phyloP scores from a whole-genome alignment of 2,888 invertebrate species.

The Nemotelus nigrinus region DNA sequence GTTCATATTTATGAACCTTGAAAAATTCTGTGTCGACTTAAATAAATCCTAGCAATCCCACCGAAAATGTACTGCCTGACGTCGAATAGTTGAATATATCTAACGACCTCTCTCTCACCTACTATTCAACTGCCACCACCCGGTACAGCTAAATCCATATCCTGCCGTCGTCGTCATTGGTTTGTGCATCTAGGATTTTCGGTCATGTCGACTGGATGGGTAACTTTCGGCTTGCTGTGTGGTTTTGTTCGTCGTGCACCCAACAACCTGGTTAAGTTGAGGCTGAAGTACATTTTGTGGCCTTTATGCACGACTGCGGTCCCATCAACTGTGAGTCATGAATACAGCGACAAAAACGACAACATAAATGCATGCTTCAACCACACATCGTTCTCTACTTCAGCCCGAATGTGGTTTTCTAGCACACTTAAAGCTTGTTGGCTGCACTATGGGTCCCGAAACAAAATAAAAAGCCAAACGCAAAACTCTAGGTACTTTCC shows the following conservation, averaged over 20 bases:
- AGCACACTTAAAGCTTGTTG: neutral
- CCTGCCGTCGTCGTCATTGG: neutral
- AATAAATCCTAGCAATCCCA: too few relatives aligned
- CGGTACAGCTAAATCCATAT: neutral
- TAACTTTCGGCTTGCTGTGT: constrained; percentile 2
- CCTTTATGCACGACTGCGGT: constrained; percentile 41
- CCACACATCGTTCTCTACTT: neutral
- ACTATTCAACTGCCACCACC: too few relatives aligned
- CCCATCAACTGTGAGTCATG: neutral
- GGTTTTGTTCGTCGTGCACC: constrained; percentile 28
- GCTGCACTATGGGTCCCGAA: neutral
- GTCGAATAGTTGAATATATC: too few relatives aligned
- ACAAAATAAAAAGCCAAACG: neutral
- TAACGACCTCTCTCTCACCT: too few relatives aligned
- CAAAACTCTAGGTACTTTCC: too few relatives aligned
- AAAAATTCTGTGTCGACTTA: too few relatives aligned
- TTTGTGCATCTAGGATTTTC: constrained; percentile 18
- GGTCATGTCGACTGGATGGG: constrained; percentile 5
- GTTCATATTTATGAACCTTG: too few relatives aligned
- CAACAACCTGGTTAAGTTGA: neutral
- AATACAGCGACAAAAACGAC: neutral
- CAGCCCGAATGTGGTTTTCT: constrained; percentile 16
- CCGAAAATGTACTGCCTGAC: too few relatives aligned
- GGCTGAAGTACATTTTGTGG: constrained; percentile 38
- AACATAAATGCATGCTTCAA: constrained; percentile 4